Evolutionary conservation across 2,888 invertebrate genomes (phyloP).

Genomic region (Tachina lurida): DNA sequence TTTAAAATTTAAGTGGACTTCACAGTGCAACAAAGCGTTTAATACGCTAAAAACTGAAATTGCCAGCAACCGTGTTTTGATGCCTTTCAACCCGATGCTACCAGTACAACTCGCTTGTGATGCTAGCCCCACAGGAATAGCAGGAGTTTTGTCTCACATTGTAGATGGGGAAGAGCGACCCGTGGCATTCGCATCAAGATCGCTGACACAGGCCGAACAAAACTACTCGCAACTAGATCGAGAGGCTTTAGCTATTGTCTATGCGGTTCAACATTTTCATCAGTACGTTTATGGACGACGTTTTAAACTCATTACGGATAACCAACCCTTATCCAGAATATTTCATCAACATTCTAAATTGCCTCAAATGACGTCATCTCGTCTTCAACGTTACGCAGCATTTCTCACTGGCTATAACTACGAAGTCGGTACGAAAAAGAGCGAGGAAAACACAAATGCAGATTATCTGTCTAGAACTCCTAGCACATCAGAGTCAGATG

Average conservation of each 20-base stretch:
- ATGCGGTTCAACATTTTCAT: conserved; percentile 6
- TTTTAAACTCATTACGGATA: conserved; percentile 1
- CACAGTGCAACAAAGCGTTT: conserved; percentile 58
- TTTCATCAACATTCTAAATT: conserved; percentile 19
- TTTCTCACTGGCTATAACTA: conserved; percentile 11
- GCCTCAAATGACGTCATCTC: conserved; percentile 10
- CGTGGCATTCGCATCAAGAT: no score
- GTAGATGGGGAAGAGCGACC: conserved; percentile 48
- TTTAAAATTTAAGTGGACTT: conserved; percentile 55
- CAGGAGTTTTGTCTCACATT: conserved; percentile 63
- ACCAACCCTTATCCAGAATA: conserved; percentile 9
- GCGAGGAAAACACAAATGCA: conserved; percentile 2
- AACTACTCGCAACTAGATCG: no score
- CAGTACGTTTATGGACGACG: conserved; percentile 3
- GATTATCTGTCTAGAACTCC: conserved; percentile 9
- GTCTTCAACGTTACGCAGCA: background rate
- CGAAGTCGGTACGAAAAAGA: background rate
- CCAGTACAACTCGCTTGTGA: conserved; percentile 57
- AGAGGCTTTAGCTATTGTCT: background rate
- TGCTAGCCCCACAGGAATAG: conserved; percentile 65
- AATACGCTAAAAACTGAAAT: conserved; percentile 55
- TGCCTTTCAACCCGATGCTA: conserved; percentile 55
- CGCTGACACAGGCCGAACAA: no score
- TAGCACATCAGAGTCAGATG: background rate
- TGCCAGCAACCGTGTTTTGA: conserved; percentile 31